Conservation (phyloP, 2,888 invertebrate species). For the Eucriotettix oculatus region DNA sequence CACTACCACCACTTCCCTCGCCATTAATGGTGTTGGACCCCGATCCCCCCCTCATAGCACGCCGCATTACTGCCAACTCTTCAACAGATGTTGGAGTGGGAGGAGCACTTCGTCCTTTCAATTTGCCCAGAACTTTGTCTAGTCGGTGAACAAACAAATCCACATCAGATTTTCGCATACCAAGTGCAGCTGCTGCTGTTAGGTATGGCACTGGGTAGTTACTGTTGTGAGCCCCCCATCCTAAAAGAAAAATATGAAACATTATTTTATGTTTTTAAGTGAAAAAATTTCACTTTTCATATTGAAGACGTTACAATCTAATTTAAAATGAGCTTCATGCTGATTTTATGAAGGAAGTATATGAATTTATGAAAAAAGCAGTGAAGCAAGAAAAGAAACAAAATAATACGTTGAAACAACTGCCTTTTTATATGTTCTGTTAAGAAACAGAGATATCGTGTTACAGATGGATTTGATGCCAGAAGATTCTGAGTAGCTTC, state of each 20-base stretch:
- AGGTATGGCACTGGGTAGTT: slow-evolving; percentile 44
- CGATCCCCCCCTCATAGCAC: slow-evolving; percentile 14
- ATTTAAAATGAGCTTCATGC: too few relatives aligned
- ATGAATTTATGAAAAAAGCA: too few relatives aligned
- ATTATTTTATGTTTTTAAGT: too few relatives aligned
- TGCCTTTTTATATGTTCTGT: too few relatives aligned
- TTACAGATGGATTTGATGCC: too few relatives aligned
- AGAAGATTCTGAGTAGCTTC: too few relatives aligned
- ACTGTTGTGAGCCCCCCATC: slow-evolving; percentile 53
- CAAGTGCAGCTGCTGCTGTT: slow-evolving; percentile 57
- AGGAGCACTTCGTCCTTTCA: slow-evolving; percentile 21
- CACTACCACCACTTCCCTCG: slow-evolving; percentile 15
- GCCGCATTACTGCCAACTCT: slow-evolving; percentile 18
- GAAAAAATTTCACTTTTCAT: too few relatives aligned
- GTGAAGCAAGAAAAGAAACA: too few relatives aligned
- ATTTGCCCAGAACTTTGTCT: slow-evolving; percentile 34
- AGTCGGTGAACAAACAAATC: slow-evolving; percentile 48
- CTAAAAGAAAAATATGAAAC: slow-evolving; percentile 26
- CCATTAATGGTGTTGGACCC: slow-evolving; percentile 12
- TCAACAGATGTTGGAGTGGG: slow-evolving; percentile 22
- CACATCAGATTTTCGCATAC: slow-evolving; percentile 47
- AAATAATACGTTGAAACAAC: too few relatives aligned
- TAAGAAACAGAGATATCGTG: too few relatives aligned
- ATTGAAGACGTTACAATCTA: too few relatives aligned
- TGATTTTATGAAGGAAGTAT: too few relatives aligned